Evolutionary conservation across 2,113 vertebrate species (phyloP), one percentile per base, ranked within the genome.

Genomic region (Myiozetetes cayanensis): DNA sequence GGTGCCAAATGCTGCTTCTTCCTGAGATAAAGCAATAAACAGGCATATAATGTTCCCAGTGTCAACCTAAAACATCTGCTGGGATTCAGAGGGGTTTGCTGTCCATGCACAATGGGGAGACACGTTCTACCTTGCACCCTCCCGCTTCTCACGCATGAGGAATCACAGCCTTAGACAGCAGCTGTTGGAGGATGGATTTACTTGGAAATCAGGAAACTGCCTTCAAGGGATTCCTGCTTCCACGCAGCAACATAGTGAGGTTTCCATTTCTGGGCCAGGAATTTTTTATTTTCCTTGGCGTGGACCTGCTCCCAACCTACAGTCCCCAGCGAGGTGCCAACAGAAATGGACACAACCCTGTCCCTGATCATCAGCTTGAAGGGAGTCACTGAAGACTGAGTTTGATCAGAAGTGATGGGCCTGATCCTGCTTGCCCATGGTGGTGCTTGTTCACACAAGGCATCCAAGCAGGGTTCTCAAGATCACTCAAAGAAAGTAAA

Each of bases 21-120:
- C 87, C 87, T 5, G 59, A 94, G 75, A 95, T 59, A 94, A 85
- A 92, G 66, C 67, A 53, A 80, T 37, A 85, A 83, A 65, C 43
- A 47, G 62, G 67, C 52, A 77, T 53, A 70, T 37, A 65, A 68
- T 33, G 92, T 85, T 96, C 80, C 56, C 87, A 44, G 18, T 78
- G 71, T 39, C 65, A 86, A 52, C 84, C 35, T 28, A 24, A 91
- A 94, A 81, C 85, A 96, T 75, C 87, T 93, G 96, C 93, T 71
- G 94, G 75, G 46, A 55, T 47, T 77, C 10, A 0, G 63, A 78
- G 52, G 30, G 56, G 47, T 59, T 90, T 73, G 79, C 79, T 73
- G 70, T 31, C 68, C 47, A 2, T 4, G 58, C 0, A 1, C 35
- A 6, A 8, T 4, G 44, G 5, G 56, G 63, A 41, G n/a, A 80